Conservation (phyloP, 2,113 vertebrate species). For the Zapus hudsonius region DNA sequence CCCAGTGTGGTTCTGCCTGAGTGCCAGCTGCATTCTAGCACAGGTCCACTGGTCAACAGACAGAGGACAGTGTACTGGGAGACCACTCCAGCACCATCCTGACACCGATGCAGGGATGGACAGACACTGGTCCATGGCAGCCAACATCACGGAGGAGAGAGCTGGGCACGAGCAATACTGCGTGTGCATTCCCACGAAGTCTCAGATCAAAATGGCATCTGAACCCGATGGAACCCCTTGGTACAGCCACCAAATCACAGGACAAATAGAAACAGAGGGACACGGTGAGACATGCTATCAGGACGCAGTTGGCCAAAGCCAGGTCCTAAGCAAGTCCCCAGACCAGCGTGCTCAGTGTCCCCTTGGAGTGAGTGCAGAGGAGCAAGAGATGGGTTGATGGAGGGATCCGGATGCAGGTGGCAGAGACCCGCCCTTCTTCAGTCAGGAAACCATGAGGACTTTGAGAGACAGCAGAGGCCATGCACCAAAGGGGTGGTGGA, state of each 20-base stretch:
- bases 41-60: too few species aligned
- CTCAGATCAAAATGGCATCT: background rate
- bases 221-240: background rate
- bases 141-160: background rate
- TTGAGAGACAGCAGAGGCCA: background rate
- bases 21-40: too few species aligned
- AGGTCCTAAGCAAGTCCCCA: background rate
- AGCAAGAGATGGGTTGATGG: too few species aligned
- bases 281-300: fast-evolving
- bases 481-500: background rate
- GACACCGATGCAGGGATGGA: too few species aligned
- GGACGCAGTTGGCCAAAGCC: background rate
- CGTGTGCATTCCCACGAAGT: too few species aligned
- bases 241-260: background rate
- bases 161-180: too few species aligned
- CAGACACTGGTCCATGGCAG: background rate
- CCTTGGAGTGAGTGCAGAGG: too few species aligned
- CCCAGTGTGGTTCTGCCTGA: too few species aligned
- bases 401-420: too few species aligned
- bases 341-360: too few species aligned
- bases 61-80: background rate
- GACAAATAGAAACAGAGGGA: background rate
- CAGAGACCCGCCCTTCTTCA: too few species aligned
- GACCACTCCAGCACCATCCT: too few species aligned
- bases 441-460: background rate